Conservation (phyloP, 2,888 invertebrate genomes). For the Heliothis peltigera region DNA sequence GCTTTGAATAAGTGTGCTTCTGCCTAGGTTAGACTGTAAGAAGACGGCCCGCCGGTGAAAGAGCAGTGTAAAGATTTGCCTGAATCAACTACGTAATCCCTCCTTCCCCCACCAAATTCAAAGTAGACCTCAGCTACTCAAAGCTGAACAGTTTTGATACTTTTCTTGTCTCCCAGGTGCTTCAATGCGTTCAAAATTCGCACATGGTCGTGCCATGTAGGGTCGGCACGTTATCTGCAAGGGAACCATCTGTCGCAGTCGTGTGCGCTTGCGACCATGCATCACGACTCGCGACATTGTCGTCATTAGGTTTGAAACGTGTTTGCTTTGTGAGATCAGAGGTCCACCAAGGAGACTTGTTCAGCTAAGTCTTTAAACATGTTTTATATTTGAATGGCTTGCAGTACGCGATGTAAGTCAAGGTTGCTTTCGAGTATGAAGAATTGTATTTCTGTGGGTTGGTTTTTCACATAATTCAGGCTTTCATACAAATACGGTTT, state of each 20-base stretch:
- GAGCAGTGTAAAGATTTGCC: neutral
- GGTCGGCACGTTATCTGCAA: constrained; percentile 38
- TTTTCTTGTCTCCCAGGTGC: constrained; percentile 26
- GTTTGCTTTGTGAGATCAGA: constrained; percentile 38
- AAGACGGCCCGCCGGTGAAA: neutral
- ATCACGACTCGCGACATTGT: constrained; percentile 51
- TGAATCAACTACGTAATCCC: neutral
- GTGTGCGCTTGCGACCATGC: constrained; percentile 39
- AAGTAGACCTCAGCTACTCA: neutral
- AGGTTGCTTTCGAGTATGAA: neutral
- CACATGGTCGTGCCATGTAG: constrained; percentile 36
- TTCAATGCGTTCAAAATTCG: constrained; percentile 26
- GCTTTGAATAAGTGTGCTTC: neutral
- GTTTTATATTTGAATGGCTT: constrained; percentile 13
- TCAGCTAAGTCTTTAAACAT: constrained; percentile 9
- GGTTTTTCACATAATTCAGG: no score
- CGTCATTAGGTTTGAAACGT: constrained; percentile 41
- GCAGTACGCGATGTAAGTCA: neutral
- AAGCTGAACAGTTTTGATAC: neutral
- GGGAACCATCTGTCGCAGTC: constrained; percentile 49
- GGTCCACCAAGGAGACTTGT: constrained; percentile 30
- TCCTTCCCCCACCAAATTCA: neutral
- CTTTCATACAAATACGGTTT: no score
- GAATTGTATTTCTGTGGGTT: neutral
- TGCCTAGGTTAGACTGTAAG: neutral